phyloP scores from a whole-genome alignment of 2,113 vertebrate species.

The Pyrgilauda ruficollis region DNA sequence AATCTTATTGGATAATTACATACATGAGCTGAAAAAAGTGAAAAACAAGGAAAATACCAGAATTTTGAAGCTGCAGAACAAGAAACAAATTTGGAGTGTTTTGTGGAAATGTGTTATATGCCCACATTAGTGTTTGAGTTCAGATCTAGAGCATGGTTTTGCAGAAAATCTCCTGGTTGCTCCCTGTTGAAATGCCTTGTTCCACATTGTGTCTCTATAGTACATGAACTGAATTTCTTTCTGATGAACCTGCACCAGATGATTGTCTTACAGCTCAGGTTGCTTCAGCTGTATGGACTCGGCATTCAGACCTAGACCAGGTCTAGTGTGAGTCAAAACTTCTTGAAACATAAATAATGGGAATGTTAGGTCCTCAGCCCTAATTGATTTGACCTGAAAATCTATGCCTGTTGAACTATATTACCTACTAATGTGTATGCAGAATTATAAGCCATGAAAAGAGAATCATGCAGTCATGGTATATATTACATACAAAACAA shows the following conservation, averaged over 20 bases:
- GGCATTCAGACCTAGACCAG: background rate
- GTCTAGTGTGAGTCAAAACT: background rate
- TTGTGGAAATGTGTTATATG: background rate
- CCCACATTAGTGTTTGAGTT: background rate
- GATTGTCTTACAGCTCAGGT: background rate
- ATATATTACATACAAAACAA: background rate
- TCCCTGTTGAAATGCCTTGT: background rate
- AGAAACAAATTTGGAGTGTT: background rate
- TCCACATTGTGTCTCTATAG: background rate
- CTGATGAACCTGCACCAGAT: background rate
- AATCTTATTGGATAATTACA: background rate
- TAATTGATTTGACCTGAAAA: background rate
- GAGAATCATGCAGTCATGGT: background rate
- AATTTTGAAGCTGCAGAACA: background rate
- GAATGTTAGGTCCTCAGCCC: background rate
- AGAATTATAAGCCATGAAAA: background rate
- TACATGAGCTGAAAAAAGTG: background rate
- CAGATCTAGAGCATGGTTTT: background rate
- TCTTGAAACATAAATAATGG: background rate
- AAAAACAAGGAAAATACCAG: background rate
- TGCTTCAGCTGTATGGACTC: background rate
- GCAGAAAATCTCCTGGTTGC: background rate
- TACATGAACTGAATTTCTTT: background rate
- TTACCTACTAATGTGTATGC: background rate
- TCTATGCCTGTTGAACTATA: background rate